These are phyloP conservation scores for Hormiphora californensis DNA, from an alignment of 37 sponge, comb jelly and placozoan species.

Conservation along the genomic window DNA sequence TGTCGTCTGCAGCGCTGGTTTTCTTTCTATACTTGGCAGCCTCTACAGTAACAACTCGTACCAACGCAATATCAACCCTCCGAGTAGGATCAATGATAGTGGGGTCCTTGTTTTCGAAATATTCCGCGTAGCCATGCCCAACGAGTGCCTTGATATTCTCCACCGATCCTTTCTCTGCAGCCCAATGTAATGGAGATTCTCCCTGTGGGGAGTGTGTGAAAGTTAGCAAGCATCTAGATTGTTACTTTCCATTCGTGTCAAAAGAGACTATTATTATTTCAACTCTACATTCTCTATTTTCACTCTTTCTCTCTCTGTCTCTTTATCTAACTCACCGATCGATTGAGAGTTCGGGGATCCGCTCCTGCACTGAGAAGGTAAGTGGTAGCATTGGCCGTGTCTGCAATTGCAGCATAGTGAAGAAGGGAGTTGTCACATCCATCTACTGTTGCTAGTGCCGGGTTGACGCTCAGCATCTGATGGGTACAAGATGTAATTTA, in stretches of 20 bases:
- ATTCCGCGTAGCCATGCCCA: conserved; percentile 21
- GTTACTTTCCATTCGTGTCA: too few species aligned
- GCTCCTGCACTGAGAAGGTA: background rate
- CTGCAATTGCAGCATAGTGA: background rate
- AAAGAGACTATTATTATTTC: too few species aligned
- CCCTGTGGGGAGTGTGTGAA: background rate
- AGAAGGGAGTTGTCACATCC: background rate
- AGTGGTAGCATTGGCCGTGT: conserved; percentile 4
- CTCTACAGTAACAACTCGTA: background rate
- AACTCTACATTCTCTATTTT: too few species aligned
- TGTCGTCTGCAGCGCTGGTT: background rate
- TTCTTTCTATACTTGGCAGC: background rate
- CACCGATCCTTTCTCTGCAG: conserved; percentile 1
- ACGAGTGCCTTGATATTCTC: conserved; percentile 44
- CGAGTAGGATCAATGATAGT: background rate
- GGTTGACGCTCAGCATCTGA: conserved; percentile 15
- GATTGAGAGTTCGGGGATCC: background rate
- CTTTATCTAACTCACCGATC: too few species aligned
- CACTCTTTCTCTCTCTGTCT: too few species aligned
- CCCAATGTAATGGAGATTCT: background rate
- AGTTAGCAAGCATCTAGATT: too few species aligned
- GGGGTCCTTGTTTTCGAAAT: background rate
- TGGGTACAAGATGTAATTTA: too few species aligned
- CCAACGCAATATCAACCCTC: conserved; percentile 14
- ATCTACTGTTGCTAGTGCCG: background rate